Conservation (phyloP, 2,797 vertebrate genomes). For the Acipenser transmontanus region DNA sequence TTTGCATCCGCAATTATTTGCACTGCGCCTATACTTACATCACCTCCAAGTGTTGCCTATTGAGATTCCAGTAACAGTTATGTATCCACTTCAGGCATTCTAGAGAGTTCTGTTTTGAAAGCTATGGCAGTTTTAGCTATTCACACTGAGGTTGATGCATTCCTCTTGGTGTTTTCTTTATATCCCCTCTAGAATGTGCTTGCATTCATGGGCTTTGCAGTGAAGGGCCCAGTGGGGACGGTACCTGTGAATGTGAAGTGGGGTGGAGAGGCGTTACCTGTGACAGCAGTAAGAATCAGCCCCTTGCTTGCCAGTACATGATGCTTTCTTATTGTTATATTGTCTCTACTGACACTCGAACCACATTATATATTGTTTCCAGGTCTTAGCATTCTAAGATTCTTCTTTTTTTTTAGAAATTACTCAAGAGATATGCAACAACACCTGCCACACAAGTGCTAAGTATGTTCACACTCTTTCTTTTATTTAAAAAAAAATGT, state of each 20-base stretch:
- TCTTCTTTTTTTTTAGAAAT: slow-evolving; percentile 59
- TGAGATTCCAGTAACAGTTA: no score
- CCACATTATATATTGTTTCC: not conserved
- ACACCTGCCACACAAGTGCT: slow-evolving; percentile 81
- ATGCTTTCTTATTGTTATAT: not conserved
- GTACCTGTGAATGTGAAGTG: slow-evolving; percentile 73
- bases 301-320: not conserved
- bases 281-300: slow-evolving; percentile 43
- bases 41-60: no score
- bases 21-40: no score
- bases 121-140: no score
- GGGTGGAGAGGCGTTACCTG: slow-evolving; percentile 83
- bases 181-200: slow-evolving; percentile 54
- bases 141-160: no score
- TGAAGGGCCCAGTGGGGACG: slow-evolving; percentile 67
- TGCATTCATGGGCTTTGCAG: slow-evolving; percentile 77
- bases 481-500: no score
- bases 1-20: no score
- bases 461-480: slow-evolving; percentile 64
- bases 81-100: no score
- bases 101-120: no score
- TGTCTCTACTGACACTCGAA: not conserved
- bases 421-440: slow-evolving; percentile 62
- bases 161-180: not conserved
- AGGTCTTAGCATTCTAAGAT: slow-evolving; percentile 3